Evolutionary conservation across 2,797 vertebrate species (phyloP).

Genomic region (Cyprinella venusta): DNA sequence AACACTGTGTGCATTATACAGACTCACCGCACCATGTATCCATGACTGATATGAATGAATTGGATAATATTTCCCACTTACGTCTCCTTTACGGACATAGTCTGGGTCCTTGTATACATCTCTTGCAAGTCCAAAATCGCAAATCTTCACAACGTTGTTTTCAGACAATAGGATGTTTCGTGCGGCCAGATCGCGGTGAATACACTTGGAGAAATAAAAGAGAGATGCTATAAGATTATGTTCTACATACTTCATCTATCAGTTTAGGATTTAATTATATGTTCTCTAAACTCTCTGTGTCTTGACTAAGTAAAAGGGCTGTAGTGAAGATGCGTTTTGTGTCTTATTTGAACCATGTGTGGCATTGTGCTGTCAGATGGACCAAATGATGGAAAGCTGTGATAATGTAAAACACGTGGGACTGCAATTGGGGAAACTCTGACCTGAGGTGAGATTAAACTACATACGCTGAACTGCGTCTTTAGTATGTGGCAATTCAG

Average conservation of each 20-base stretch:
- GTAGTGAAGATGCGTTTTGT: constrained; percentile 34
- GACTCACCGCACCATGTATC: not conserved
- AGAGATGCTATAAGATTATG: constrained; percentile 38
- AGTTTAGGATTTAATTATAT: not conserved
- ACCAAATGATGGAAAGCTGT: constrained; percentile 55
- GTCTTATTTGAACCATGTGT: constrained; percentile 61
- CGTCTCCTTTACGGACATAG: constrained; percentile 94
- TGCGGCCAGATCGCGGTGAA: constrained; percentile 91
- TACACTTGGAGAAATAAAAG: constrained; percentile 78
- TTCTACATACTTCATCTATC: not conserved
- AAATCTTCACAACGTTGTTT: constrained; percentile 96
- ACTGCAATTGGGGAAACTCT: constrained; percentile 60
- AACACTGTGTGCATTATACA: constrained; percentile 23
- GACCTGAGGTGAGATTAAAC: constrained; percentile 59
- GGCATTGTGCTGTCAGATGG: constrained; percentile 16
- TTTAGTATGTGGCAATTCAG: constrained; percentile 69
- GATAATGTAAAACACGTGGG: constrained; percentile 63
- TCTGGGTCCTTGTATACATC: constrained; percentile 95
- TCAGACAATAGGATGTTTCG: constrained; percentile 93
- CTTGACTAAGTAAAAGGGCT: not conserved
- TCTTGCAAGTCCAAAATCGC: constrained; percentile 92
- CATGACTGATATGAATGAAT: not conserved
- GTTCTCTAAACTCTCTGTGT: not conserved
- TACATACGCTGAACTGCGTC: constrained; percentile 51
- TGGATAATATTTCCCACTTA: constrained; percentile 72